These are phyloP conservation scores for Sylvicola cinctus DNA, from an alignment of 2,888 invertebrate genomes.

Conservation along the genomic window DNA sequence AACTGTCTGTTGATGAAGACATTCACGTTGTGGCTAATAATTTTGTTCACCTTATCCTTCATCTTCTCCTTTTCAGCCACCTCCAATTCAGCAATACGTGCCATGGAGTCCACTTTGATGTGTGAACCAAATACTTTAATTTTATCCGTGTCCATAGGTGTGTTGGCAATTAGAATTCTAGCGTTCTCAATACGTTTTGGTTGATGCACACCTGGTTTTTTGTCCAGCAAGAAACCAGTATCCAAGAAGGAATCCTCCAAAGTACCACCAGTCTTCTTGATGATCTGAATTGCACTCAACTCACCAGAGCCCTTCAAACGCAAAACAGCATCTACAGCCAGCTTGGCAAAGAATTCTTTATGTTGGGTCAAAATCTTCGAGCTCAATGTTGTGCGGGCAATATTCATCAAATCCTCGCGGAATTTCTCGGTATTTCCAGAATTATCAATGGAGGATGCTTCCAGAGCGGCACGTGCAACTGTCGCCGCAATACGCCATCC, in stretches of 20 bases:
- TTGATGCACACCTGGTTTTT: conserved; percentile 94
- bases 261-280: conserved; percentile 88
- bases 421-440: conserved; percentile 58
- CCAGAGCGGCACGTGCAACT: conserved; percentile 66
- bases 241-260: conserved; percentile 92
- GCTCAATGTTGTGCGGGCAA: conserved; percentile 91
- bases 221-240: conserved; percentile 85
- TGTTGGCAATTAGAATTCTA: conserved; percentile 93
- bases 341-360: conserved; percentile 86
- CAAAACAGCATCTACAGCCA: conserved; percentile 89
- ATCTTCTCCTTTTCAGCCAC: conserved; percentile 97
- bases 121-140: conserved; percentile 97
- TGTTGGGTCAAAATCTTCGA: conserved; percentile 96
- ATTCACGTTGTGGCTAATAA: conserved; percentile 82
- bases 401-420: conserved; percentile 78
- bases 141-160: conserved; percentile 99
- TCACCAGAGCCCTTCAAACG: conserved; percentile 91
- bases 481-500: conserved; percentile 85
- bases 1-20: conserved; percentile 97
- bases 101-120: conserved; percentile 78
- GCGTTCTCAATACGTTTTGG: conserved; percentile 91
- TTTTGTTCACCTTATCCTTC: conserved; percentile 97
- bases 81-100: conserved; percentile 94
- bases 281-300: conserved; percentile 88
- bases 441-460: conserved; percentile 61